A percentile compares a stretch with the other conserved stretches of the same genome.
Conservation (phyloP, 2,113 vertebrate species). For the Larimichthys crocea region DNA sequence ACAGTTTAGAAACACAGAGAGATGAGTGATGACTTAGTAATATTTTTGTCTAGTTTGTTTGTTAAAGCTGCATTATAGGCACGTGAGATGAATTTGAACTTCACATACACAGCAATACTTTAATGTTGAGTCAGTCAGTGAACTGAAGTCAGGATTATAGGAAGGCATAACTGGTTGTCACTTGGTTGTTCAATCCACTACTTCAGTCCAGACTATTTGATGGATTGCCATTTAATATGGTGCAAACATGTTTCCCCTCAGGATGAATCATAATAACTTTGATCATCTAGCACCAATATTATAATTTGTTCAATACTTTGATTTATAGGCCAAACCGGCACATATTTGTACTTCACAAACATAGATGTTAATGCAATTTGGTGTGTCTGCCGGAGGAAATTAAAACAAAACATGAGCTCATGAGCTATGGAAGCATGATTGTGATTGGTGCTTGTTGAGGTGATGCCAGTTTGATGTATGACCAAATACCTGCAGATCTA, state of each 20-base stretch:
- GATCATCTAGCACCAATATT: background rate
- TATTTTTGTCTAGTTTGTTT: background rate
- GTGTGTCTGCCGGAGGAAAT: too few relatives aligned
- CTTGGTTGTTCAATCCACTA: background rate
- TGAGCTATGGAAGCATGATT: too few relatives aligned
- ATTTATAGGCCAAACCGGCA: too few relatives aligned
- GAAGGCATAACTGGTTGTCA: background rate
- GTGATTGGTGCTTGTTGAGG: too few relatives aligned
- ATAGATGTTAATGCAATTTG: too few relatives aligned
- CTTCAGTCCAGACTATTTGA: conserved; percentile 2
- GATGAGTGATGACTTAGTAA: background rate
- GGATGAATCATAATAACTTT: background rate
- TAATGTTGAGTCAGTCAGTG: background rate
- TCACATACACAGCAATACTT: background rate
- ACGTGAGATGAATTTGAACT: background rate
- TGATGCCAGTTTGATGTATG: background rate
- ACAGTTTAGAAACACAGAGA: background rate
- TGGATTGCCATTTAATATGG: background rate
- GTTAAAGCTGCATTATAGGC: background rate
- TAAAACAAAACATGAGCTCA: too few relatives aligned
- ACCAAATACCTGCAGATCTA: background rate
- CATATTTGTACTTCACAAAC: too few relatives aligned
- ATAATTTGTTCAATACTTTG: background rate
- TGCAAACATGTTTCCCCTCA: background rate
- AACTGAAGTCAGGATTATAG: background rate